Percentiles rank a stretch among this genome's conserved stretches.
These are phyloP conservation scores for Hydropsyche tenuis DNA, from an alignment of 1,140 invertebrate genomes.

Conservation along the genomic window DNA sequence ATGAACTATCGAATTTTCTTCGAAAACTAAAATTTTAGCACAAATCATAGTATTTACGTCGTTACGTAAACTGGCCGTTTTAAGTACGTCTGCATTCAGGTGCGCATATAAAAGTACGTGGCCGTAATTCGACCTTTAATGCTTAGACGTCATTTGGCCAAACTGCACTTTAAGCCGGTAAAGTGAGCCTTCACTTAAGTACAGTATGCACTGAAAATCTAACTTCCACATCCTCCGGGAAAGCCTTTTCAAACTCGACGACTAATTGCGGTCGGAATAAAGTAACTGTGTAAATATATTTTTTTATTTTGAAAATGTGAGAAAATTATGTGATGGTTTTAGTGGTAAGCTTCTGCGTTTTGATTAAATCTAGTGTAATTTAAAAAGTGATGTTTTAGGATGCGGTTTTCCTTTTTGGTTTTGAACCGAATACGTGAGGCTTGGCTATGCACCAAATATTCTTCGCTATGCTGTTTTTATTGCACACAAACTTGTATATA, in stretches of 20 bases:
- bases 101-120: slow-evolving; percentile 24
- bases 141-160: slow-evolving; percentile 24
- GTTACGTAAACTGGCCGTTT: no score
- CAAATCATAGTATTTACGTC: no score
- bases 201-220: no score
- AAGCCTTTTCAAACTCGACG: no score
- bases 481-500: slow-evolving; percentile 41
- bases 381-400: background rate
- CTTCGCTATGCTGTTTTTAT: slow-evolving; percentile 39
- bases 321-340: slow-evolving; percentile 1
- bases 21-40: no score
- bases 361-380: no score
- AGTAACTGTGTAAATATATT: no score
- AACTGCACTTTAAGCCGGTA: slow-evolving; percentile 24
- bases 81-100: background rate
- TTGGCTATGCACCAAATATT: slow-evolving; percentile 42
- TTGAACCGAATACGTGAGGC: slow-evolving; percentile 19
- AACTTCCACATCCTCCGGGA: no score
- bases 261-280: no score
- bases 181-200: background rate
- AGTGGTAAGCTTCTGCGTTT: no score
- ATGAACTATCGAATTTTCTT: no score
- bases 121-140: slow-evolving; percentile 26
- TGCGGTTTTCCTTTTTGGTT: background rate
- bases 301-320: no score